These are phyloP conservation scores for Thamnophis sirtalis DNA, from an alignment of 2,113 vertebrate species.

Conservation along the genomic window DNA sequence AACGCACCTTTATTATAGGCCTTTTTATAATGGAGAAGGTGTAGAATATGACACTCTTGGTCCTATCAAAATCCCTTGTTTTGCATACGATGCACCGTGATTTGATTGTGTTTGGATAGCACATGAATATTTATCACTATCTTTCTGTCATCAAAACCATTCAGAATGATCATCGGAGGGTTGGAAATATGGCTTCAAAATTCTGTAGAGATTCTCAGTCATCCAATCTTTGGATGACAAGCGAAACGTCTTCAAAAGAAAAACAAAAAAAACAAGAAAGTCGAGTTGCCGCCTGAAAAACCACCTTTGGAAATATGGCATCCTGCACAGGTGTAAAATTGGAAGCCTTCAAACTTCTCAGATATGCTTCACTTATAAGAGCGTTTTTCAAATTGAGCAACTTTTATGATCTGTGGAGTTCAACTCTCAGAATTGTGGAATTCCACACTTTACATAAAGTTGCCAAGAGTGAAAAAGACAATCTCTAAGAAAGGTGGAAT, in stretches of 20 bases:
- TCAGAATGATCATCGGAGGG: neutral
- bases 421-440: neutral
- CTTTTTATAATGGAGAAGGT: neutral
- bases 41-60: neutral
- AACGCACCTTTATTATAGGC: neutral
- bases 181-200: neutral
- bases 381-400: neutral
- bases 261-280: too few relatives aligned
- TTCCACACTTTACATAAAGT: neutral
- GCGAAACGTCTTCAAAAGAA: too few relatives aligned
- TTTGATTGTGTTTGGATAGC: neutral
- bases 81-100: neutral
- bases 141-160: neutral
- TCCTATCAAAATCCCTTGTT: neutral
- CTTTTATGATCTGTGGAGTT: neutral
- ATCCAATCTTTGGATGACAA: too few relatives aligned
- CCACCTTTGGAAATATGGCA: too few relatives aligned
- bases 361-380: neutral
- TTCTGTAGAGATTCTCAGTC: too few relatives aligned
- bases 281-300: too few relatives aligned
- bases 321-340: neutral
- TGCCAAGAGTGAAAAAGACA: neutral
- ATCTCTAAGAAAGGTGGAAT: neutral
- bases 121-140: neutral
- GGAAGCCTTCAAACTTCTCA: neutral